These are phyloP conservation scores for Ceramica pisi DNA, from an alignment of 2,888 invertebrate species.

Conservation along the genomic window DNA sequence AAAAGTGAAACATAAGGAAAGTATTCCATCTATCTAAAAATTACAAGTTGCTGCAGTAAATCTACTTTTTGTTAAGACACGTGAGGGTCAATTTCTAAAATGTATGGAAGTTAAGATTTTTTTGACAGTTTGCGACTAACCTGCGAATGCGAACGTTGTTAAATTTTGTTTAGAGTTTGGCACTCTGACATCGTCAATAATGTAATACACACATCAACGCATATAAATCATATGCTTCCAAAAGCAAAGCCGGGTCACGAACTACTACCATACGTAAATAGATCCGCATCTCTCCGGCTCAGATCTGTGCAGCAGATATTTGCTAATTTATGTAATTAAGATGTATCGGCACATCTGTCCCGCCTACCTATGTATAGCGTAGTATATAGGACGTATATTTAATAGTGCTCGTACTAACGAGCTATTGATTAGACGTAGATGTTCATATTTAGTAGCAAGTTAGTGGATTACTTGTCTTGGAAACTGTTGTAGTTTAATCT, in stretches of 20 bases:
- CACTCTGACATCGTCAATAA: too few relatives aligned
- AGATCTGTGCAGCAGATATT: constrained; percentile 62
- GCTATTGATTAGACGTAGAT: constrained; percentile 44
- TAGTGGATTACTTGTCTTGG: background rate
- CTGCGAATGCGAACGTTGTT: too few relatives aligned
- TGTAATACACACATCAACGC: too few relatives aligned
- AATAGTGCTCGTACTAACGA: constrained; percentile 57
- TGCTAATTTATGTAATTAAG: constrained; percentile 68
- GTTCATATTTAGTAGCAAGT: constrained; percentile 39
- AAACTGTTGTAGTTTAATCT: background rate
- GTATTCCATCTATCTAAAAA: too few relatives aligned
- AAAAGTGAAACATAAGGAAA: too few relatives aligned
- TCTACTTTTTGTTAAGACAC: too few relatives aligned
- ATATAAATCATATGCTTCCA: background rate
- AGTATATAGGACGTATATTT: constrained; percentile 3
- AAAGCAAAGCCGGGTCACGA: background rate
- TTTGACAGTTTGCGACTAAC: too few relatives aligned
- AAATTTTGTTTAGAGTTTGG: too few relatives aligned
- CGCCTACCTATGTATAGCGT: constrained; percentile 8
- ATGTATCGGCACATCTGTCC: constrained; percentile 59
- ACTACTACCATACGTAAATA: constrained; percentile 34
- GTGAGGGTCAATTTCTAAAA: too few relatives aligned
- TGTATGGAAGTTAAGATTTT: too few relatives aligned
- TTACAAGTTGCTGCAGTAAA: too few relatives aligned
- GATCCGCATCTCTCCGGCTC: constrained; percentile 36